Conservation (phyloP, 2,113 vertebrate species). For the Hystrix brachyura region DNA sequence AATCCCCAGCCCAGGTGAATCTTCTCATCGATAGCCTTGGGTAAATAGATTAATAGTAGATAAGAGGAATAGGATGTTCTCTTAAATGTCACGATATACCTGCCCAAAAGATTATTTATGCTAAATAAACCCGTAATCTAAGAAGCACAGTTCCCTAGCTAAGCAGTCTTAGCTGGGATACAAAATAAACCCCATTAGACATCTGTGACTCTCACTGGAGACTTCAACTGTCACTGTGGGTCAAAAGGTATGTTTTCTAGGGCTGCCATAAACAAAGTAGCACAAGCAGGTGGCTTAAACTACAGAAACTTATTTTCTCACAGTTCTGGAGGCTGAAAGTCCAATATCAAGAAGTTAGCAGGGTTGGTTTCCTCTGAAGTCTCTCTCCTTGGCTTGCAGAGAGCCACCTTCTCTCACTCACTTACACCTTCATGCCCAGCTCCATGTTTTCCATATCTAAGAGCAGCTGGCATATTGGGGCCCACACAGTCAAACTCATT, state of each 20-base stretch:
- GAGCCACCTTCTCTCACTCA: neutral
- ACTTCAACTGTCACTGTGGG: neutral
- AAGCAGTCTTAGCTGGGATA: neutral
- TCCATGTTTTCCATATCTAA: neutral
- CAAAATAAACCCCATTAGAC: neutral
- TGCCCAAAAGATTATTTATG: neutral
- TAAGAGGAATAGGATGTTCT: neutral
- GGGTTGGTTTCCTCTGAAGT: neutral
- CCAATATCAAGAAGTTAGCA: neutral
- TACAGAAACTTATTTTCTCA: neutral
- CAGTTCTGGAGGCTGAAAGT: neutral
- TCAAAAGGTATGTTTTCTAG: neutral
- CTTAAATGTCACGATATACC: neutral
- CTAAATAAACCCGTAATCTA: neutral
- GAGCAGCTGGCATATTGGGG: neutral
- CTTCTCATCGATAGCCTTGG: neutral
- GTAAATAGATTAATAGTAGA: neutral
- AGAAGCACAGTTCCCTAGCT: neutral
- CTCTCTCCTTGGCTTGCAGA: neutral
- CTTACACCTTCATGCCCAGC: neutral
- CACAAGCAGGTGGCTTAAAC: neutral
- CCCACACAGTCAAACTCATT: neutral
- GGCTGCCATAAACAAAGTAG: neutral
- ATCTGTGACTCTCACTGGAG: neutral
- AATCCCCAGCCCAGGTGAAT: neutral